A percentile compares a stretch with the other conserved stretches of the same genome.
These are phyloP conservation scores for Natrix natrix DNA, from an alignment of 2,797 vertebrate species.

Conservation along the genomic window DNA sequence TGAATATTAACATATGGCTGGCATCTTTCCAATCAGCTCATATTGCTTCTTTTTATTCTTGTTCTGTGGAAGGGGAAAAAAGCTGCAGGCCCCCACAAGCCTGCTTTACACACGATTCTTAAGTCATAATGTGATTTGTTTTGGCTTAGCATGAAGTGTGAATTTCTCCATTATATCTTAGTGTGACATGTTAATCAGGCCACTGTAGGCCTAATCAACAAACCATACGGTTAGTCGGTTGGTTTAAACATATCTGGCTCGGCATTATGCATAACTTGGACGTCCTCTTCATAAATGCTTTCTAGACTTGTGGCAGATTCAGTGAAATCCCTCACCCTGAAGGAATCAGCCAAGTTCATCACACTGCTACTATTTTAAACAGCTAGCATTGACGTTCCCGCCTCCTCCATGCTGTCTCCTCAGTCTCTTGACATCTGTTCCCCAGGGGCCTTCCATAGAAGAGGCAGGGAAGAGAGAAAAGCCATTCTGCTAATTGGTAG, in stretches of 20 bases:
- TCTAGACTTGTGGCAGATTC: neutral
- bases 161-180: neutral
- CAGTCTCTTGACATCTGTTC: neutral
- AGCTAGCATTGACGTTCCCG: neutral
- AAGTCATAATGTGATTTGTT: neutral
- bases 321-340: neutral
- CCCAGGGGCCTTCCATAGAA: neutral
- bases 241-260: neutral
- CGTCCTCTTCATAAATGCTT: neutral
- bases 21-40: conserved; percentile 9
- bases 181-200: neutral
- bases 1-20: conserved; percentile 34
- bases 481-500: neutral
- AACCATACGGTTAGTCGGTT: neutral
- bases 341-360: neutral
- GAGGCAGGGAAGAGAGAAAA: neutral
- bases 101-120: neutral
- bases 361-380: neutral
- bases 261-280: neutral
- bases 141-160: neutral
- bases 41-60: neutral
- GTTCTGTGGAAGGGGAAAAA: neutral
- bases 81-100: neutral
- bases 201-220: neutral
- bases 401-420: neutral